Base-by-base conservation (phyloP, 2,797 vertebrate genomes). In the Florisuga fusca region DNA sequence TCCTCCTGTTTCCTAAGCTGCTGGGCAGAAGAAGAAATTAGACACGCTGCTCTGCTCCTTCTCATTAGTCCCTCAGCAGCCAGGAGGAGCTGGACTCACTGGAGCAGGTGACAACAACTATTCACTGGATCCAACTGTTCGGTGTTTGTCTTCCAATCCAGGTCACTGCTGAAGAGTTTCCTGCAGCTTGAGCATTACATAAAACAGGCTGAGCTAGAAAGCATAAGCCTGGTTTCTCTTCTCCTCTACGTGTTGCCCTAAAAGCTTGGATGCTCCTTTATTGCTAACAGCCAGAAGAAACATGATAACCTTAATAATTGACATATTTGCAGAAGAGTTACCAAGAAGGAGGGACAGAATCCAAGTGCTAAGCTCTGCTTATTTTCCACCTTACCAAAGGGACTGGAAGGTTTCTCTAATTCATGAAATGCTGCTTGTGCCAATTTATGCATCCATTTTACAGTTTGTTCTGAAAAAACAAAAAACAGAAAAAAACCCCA, bases 1-100 rank as follows among this genome's bases (percentile, higher is more conserved):
- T 8, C 7, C 61, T 94, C 34, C 74, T 69, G 48, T 92, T 96
- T 86, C 72, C 15, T 87, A 77, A 94, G 75, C 87, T 59, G 51
- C 57, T 74, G 89, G 77, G 80, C 74, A 46, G 81, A 34, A 27
- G 31, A 16, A 57, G 45, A 54, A 54, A 4, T 11, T 73, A 48
- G 58, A 78, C 72, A 16, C 6, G 34, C 58, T 9, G 54, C 62
- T 64, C 45, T 41, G 34, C 50, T 18, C 29, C 9, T 57, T 41
- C 86, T 90, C 83, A 34, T 93, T 59, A 92, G 85, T 23, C n/a
- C 57, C 63, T 45, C 74, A 87, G 85, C 67, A 48, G 15, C 34
- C 20, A 64, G 45, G 53, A 14, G 79, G 89, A 17, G 82, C 57
- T 82, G 29, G 23, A 31, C 67, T 90, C 78, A 15, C 48, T 85